Evolutionary conservation across 2,797 vertebrate species (phyloP).

Genomic region (Poecilia gillii): DNA sequence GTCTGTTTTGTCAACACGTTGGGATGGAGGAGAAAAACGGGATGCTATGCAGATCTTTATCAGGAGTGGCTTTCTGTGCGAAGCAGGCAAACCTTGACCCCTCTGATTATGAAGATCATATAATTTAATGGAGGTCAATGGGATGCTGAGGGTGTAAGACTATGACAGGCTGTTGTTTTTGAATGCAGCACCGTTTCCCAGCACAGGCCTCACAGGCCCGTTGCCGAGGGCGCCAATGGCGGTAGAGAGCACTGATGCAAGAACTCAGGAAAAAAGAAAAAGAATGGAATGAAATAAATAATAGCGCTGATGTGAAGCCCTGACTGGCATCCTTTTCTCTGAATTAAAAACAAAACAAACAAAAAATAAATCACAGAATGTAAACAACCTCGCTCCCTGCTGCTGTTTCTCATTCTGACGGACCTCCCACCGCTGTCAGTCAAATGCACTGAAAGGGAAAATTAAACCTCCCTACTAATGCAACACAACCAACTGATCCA

Average conservation of each 20-base stretch:
- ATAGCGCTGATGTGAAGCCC: not conserved
- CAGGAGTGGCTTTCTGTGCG: not conserved
- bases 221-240: not conserved
- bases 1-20: not conserved
- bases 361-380: not conserved
- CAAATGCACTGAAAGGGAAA: not conserved
- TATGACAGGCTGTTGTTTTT: not conserved
- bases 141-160: not conserved
- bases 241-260: not conserved
- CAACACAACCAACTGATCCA: not conserved
- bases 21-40: no score
- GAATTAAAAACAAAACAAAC: not conserved
- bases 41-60: no score
- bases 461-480: not conserved
- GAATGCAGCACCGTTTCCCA: not conserved
- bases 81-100: not conserved
- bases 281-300: not conserved
- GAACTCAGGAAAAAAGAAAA: not conserved
- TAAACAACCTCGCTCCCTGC: not conserved
- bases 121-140: not conserved
- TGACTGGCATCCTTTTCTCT: not conserved
- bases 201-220: not conserved
- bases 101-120: not conserved
- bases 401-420: not conserved
- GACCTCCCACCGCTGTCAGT: not conserved